Evolutionary conservation across 1,140 invertebrate species (phyloP).

Genomic region (Bicyclus anynana): DNA sequence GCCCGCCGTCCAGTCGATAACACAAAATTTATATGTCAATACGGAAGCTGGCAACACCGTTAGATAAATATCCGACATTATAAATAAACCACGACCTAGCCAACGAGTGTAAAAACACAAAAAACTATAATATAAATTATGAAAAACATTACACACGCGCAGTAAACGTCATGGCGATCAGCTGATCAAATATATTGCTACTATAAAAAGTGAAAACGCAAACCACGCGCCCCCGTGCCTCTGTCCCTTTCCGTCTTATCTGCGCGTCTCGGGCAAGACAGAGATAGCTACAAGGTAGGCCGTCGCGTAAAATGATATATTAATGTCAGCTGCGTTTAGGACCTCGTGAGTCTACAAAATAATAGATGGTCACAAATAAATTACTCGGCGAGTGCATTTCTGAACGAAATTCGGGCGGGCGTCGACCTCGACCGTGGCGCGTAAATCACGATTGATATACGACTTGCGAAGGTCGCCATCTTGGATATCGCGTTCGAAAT

Average conservation of each 20-base stretch:
- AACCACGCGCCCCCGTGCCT: conserved; percentile 55
- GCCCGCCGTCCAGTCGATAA: conserved; percentile 23
- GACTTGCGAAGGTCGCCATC: conserved; percentile 71
- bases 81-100: conserved; percentile 72
- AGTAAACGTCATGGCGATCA: conserved; percentile 74
- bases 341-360: conserved; percentile 76
- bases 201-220: conserved; percentile 77
- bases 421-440: conserved; percentile 71
- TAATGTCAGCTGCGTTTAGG: conserved; percentile 76
- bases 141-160: conserved; percentile 68
- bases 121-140: conserved; percentile 73
- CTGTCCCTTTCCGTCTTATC: conserved; percentile 41
- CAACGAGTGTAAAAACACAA: conserved; percentile 62
- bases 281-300: conserved; percentile 41
- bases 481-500: conserved; percentile 69
- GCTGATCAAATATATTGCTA: conserved; percentile 77
- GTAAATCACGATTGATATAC: conserved; percentile 73
- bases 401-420: conserved; percentile 74
- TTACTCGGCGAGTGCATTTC: conserved; percentile 72
- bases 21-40: conserved; percentile 49
- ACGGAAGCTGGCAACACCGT: conserved; percentile 38
- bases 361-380: conserved; percentile 77
- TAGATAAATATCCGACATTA: conserved; percentile 68
- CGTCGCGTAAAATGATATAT: conserved; percentile 76
- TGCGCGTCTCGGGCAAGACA: conserved; percentile 21